Conservation (phyloP, 2,888 invertebrate species). For the Hecatera dysodea region DNA sequence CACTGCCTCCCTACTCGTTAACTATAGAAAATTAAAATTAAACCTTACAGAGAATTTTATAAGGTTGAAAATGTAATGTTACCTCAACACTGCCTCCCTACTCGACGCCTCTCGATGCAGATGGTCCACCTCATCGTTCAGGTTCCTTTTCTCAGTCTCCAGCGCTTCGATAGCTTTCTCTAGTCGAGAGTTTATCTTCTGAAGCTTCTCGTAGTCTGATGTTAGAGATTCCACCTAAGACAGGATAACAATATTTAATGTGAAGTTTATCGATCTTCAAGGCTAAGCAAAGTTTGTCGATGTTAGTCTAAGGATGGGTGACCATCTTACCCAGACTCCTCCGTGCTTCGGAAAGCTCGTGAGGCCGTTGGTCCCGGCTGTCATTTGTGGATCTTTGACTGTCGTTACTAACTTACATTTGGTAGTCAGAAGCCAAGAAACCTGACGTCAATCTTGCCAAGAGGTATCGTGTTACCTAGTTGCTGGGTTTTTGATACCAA, state of each 20-base stretch:
- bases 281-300: too few relatives aligned
- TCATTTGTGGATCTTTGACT: too few relatives aligned
- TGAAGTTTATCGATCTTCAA: too few relatives aligned
- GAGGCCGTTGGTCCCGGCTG: too few relatives aligned
- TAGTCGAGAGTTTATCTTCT: constrained; percentile 93
- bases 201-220: constrained; percentile 95
- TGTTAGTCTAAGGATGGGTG: too few relatives aligned
- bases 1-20: constrained; percentile 91
- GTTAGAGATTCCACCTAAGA: constrained; percentile 93
- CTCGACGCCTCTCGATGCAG: constrained; percentile 94
- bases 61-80: constrained; percentile 22
- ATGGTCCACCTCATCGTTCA: constrained; percentile 94
- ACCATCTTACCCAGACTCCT: too few relatives aligned
- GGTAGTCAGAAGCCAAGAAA: too few relatives aligned
- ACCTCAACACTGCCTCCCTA: constrained; percentile 93
- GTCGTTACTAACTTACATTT: too few relatives aligned
- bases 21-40: neutral
- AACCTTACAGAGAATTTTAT: fast-evolving
- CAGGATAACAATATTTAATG: neutral
- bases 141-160: constrained; percentile 94
- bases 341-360: too few relatives aligned
- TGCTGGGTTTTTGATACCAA: too few relatives aligned
- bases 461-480: too few relatives aligned
- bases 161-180: constrained; percentile 94
- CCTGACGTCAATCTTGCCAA: too few relatives aligned